Evolutionary conservation across 2,113 vertebrate species (phyloP), one percentile per base, ranked within the genome.

Genomic region (Salminus brasiliensis): DNA sequence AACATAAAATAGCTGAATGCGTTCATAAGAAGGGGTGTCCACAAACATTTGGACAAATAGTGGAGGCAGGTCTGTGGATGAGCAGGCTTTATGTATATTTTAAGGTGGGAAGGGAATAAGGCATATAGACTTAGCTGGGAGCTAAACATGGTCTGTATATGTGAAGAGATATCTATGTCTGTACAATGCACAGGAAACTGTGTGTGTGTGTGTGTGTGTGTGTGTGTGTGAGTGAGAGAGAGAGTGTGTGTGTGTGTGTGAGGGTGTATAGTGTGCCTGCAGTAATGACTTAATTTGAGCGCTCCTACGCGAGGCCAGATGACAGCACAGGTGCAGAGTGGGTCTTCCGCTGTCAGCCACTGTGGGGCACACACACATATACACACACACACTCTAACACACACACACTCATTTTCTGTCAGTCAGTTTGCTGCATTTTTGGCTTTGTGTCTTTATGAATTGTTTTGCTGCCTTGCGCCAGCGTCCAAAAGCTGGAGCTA

Each of bases 271-370:
- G 81, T 88, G 69, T 1, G 76, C 78, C 79, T 70, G 79, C 75
- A 72, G 81, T 90, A 88, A 88, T 89, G 89, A 91, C 87, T 91
- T 88, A 84, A 89, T 87, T 89, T 89, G 74, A 87, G 81, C 85
- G 74, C 82, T 88, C 86, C 87, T 82, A 88, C 74, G 39, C 87
- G 59, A 45, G 73, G 85, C 81, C 88, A 87, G 87, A 89, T 90
- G 89, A 90, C 86, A 89, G 86, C 86, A 83, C 88, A 89, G 90
- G 90, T 92, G 88, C 89, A 78, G 77, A 85, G 79, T 87, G 76
- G 83, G 85, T 85, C 80, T 81, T 84, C 53, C 72, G 77, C 86
- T 86, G 87, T 86, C 84, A 76, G 76, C 83, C 80, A 84, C 84
- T 80, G 81, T 68, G 47, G 78, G 82, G 82, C 75, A 85, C 63